Percentiles rank a stretch among this genome's conserved stretches.
Conservation (phyloP, 2,797 vertebrate species). For the Anguilla pacifica region DNA sequence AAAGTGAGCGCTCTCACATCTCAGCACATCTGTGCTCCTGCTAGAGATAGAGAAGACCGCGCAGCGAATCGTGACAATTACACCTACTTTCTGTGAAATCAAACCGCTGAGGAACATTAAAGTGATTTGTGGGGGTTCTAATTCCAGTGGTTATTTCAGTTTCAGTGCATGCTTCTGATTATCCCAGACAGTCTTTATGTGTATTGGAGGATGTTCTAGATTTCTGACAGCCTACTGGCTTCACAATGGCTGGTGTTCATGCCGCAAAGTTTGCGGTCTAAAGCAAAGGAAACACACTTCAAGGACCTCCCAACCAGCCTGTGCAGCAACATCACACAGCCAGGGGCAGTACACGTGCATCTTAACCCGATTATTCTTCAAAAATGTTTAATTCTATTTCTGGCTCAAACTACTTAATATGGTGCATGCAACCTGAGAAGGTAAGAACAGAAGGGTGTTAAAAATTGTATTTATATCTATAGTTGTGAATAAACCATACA, state of each 20-base stretch:
- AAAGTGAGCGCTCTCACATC: not conserved
- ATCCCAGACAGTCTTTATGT: not conserved
- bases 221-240: not conserved
- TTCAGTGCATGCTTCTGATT: not conserved
- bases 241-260: not conserved
- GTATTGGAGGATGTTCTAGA: not conserved
- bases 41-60: not conserved
- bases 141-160: not conserved
- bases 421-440: not conserved
- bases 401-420: not conserved
- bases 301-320: too few species aligned
- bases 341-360: not conserved
- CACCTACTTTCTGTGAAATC: not conserved
- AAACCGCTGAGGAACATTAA: not conserved
- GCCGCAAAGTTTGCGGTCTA: not conserved
- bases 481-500: not conserved
- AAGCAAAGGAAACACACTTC: not conserved
- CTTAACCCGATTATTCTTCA: not conserved
- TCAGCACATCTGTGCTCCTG: not conserved
- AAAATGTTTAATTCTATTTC: not conserved
- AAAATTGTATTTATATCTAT: not conserved
- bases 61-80: not conserved
- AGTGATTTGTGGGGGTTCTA: not conserved
- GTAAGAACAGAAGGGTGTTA: not conserved
- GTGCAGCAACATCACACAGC: too few species aligned